Conservation (phyloP, 2,888 invertebrate species). For the Apodemia zela region DNA sequence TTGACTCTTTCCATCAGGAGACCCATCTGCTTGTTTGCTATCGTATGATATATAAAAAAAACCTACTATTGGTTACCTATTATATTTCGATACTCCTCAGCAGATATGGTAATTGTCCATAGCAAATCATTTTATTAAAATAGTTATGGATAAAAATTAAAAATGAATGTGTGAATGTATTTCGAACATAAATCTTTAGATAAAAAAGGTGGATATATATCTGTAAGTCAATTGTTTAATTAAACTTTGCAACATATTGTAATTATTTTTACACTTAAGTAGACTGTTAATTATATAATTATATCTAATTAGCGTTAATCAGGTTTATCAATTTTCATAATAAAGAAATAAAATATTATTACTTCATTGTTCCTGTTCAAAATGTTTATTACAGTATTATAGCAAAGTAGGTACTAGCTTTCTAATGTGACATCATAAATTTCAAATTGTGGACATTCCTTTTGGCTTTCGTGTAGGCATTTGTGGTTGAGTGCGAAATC, state of each 20-base stretch:
- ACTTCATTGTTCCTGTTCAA: not conserved
- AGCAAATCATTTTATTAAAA: too few species aligned
- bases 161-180: not conserved
- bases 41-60: too few species aligned
- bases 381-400: not conserved
- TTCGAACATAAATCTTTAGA: not conserved
- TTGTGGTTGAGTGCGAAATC: constrained; percentile 6
- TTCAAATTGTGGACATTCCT: constrained; percentile 13
- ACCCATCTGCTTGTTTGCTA: too few species aligned
- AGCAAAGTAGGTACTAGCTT: not conserved
- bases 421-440: constrained; percentile 15
- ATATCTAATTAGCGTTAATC: not conserved
- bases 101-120: too few species aligned
- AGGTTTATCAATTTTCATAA: not conserved
- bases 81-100: too few species aligned
- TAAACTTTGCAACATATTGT: not conserved
- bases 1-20: too few species aligned
- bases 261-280: not conserved
- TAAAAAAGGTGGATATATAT: too few species aligned
- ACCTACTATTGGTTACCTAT: too few species aligned
- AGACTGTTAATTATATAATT: not conserved
- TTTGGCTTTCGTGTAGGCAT: not conserved
- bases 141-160: too few species aligned
- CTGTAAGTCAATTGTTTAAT: not conserved
- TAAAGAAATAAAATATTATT: not conserved